Percentiles rank a stretch among this genome's conserved stretches.
Evolutionary conservation across 2,797 vertebrate genomes (phyloP).

Genomic region (Moxostoma hubbsi): DNA sequence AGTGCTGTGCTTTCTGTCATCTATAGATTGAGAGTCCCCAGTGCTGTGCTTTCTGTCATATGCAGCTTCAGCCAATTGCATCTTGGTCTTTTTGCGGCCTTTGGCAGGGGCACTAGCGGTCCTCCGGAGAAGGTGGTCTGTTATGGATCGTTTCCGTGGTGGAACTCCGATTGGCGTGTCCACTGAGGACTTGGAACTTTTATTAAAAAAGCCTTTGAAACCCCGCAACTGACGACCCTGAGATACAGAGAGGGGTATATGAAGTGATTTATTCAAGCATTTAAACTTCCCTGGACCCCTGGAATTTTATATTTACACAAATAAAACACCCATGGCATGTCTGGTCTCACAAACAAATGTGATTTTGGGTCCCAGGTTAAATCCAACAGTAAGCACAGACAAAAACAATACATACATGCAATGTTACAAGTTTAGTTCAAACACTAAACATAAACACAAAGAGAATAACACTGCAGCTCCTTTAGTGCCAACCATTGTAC

Average conservation of each 20-base stretch:
- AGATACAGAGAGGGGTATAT: background rate
- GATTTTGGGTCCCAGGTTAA: background rate
- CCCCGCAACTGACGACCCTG: conserved; percentile 92
- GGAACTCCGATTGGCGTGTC: conserved; percentile 76
- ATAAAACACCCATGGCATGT: background rate
- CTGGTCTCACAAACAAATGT: background rate
- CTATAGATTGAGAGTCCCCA: too few relatives aligned
- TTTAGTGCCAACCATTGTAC: background rate
- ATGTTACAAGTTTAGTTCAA: background rate
- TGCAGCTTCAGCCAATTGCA: conserved; percentile 82
- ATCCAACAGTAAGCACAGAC: background rate
- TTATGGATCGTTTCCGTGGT: conserved; percentile 87
- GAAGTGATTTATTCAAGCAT: background rate
- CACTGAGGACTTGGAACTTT: conserved; percentile 82
- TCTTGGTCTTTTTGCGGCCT: conserved; percentile 94
- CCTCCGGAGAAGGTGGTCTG: conserved; percentile 90
- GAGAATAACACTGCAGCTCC: background rate
- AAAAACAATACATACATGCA: conserved; percentile 21
- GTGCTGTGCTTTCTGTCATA: conserved; percentile 57
- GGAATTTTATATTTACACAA: background rate
- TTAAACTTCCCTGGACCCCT: background rate
- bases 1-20: background rate
- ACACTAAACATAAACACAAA: too few relatives aligned
- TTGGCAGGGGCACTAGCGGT: conserved; percentile 96
- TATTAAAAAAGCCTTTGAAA: conserved; percentile 90